phyloP scores from a whole-genome alignment of 2,888 invertebrate species.

The Zeuzera pyrina region DNA sequence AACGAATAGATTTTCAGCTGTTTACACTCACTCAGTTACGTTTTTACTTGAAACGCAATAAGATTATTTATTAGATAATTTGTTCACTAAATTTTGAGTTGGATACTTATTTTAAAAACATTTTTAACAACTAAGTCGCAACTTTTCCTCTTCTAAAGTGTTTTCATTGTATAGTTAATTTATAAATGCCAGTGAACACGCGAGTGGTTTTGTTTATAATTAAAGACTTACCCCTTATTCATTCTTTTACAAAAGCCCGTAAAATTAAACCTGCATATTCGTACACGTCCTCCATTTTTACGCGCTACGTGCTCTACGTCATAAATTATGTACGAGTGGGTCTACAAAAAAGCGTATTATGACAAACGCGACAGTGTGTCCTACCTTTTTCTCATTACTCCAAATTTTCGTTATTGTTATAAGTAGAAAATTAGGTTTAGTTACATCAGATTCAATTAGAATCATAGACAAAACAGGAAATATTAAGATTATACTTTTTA shows the following conservation, averaged over 20 bases:
- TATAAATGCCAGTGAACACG: conserved; percentile 16
- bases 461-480: too few relatives aligned
- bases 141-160: too few relatives aligned
- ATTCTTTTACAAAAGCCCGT: conserved; percentile 51
- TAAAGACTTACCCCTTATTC: conserved; percentile 54
- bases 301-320: conserved; percentile 47
- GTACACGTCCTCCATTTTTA: conserved; percentile 48
- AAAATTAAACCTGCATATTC: conserved; percentile 60
- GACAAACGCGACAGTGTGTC: conserved; percentile 36
- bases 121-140: too few relatives aligned
- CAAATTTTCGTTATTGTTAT: conserved; percentile 32
- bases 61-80: too few relatives aligned
- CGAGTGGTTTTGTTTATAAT: conserved; percentile 46
- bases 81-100: too few relatives aligned
- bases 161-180: conserved; percentile 1
- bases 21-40: too few relatives aligned
- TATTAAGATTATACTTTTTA: too few relatives aligned
- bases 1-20: too few relatives aligned
- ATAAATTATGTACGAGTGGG: conserved; percentile 64
- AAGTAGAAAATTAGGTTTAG: conserved; percentile 30
- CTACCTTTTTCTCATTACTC: conserved; percentile 46
- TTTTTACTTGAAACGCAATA: too few relatives aligned
- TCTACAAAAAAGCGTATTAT: conserved; percentile 54
- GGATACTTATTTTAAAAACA: too few relatives aligned
- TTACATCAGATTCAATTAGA: conserved; percentile 23